phyloP scores from a whole-genome alignment of 2,797 vertebrate species.

The Ctenosaura bakeri region DNA sequence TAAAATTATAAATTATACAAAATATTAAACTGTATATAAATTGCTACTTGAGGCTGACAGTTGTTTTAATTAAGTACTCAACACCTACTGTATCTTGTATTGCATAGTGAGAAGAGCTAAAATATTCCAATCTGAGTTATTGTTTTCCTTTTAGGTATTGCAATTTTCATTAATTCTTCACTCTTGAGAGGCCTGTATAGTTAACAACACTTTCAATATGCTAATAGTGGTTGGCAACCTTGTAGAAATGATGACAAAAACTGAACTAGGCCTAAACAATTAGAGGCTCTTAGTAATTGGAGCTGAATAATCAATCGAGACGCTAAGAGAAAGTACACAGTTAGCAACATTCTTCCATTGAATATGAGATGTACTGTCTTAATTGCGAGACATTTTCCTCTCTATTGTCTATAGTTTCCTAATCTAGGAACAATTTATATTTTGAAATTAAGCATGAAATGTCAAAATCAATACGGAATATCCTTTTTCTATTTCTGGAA shows the following conservation, averaged over 20 bases:
- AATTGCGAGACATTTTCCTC: slow-evolving; percentile 11
- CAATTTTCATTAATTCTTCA: background rate
- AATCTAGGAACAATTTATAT: slow-evolving; percentile 14
- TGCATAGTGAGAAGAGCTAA: background rate
- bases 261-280: slow-evolving; percentile 27
- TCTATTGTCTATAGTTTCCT: slow-evolving; percentile 18
- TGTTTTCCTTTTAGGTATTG: background rate
- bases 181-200: background rate
- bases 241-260: slow-evolving; percentile 20
- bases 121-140: background rate
- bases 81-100: background rate
- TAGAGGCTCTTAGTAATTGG: slow-evolving; percentile 36
- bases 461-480: background rate
- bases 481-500: background rate
- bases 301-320: slow-evolving; percentile 36
- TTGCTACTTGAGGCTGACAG: background rate
- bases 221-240: slow-evolving; percentile 25
- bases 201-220: slow-evolving; percentile 20
- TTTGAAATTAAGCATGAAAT: slow-evolving; percentile 14
- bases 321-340: slow-evolving; percentile 16
- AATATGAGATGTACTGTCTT: slow-evolving; percentile 17
- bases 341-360: slow-evolving; percentile 31
- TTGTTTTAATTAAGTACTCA: too few relatives aligned
- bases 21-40: background rate
- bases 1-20: background rate